Base-by-base conservation (phyloP, 1,140 invertebrate genomes). In the Metopolophium dirhodum region DNA sequence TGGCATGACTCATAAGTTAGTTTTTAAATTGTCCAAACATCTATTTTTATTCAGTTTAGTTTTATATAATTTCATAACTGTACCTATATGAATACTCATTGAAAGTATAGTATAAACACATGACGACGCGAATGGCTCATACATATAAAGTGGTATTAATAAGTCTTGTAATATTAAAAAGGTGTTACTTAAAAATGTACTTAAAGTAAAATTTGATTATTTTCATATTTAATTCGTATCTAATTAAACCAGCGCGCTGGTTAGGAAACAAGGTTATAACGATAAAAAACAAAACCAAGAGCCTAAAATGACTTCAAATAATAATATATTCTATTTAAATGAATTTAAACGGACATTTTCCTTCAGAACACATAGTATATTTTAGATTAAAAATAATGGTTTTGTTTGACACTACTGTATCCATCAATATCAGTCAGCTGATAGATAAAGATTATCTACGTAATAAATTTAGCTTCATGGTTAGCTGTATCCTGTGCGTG, bases 311-410 rank as follows among this genome's bases (percentile, higher is more conserved):
- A 61, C 57, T 61, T 61, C 3, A 30, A 61, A 61, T 30, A 61
- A 61, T 30, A 11, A 61, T 61, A 61, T 61, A 41, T 77, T 7
- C n/a, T n/a, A 77, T 18, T 14, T n/a, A 4, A 77, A n/a, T 30
- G 11, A 68, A 30, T 68, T 68, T 30, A 68, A 30, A 68, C 61
- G 3, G n/a, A 77, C 30, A 77, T 77, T n/a, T 77, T n/a, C 61
- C 6, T 68, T n/a, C 0, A 14, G 30, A 18, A 77, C n/a, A n/a
- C 11, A 77, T 7, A 41, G 41, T 41, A n/a, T 77, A 68, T 68
- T 68, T n/a, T 68, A 77, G 61, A 77, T 77, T 77, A 77, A 77
- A 77, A 77, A 77, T 77, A 77, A 77, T 77, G 61, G 61, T n/a
- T n/a, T 77, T 7, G 6, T 77, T 77, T 77, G 30, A 77, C 61